Base-by-base conservation (phyloP, 2,888 invertebrate genomes). In the Lydus trimaculatus region DNA sequence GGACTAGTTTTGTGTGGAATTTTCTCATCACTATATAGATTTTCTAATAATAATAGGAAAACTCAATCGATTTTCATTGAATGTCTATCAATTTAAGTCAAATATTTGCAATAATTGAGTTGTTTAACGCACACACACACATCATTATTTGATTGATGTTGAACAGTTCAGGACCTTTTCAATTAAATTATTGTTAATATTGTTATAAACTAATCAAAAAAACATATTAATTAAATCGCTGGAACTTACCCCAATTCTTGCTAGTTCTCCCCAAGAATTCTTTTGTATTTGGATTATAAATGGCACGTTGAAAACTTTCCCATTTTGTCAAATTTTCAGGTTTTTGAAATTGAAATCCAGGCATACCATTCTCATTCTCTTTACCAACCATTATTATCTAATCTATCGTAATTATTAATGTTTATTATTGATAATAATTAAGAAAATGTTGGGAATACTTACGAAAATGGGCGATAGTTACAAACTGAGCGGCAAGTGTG, bases 221-320 rank as follows among this genome's bases (percentile, higher is more conserved):
- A n/a, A n/a, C n/a, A 58, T n/a, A 28, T 58, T 20, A 58, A 58
- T 17, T 20, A 13, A 5, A n/a, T n/a, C n/a, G n/a, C 5, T 36
- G 31, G 72, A 11, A 31, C 79, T 79, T 73, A 81, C 82, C 81
- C 83, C 83, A 83, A 75, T 75, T 82, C 74, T 80, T 80, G 8
- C 76, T 79, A 17, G 81, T 83, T 64, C 83, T 72, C n/a, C 83
- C 82, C 15, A 81, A 74, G 61, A 80, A 68, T 64, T 80, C 75
- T 31, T 79, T 77, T 9, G 80, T 78, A 6, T 72, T 72, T 58
- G 80, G 80, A 73, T 82, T 78, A 70, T 82, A 83, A 52, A 83
- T 75, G 9, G 78, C 78, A 58, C 72, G 78, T 61, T 76, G 75
- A 61, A 81, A 78, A 36, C 62, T 70, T 67, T 79, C 72, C 81